phyloP scores from a whole-genome alignment of 2,113 vertebrate genomes.

The Prolemur simus region DNA sequence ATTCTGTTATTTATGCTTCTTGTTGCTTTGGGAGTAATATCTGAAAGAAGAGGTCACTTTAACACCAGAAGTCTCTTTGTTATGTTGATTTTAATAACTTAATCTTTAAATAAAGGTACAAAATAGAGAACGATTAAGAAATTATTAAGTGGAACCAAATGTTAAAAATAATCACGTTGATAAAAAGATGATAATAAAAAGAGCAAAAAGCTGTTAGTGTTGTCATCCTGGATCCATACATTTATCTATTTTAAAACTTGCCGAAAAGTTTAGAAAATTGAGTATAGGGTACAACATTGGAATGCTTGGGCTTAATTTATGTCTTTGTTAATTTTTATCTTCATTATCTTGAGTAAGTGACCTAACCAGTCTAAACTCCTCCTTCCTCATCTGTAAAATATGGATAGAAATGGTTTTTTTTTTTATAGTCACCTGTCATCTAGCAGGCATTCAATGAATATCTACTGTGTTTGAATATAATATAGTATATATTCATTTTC shows the following conservation, averaged over 20 bases:
- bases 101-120: slow-evolving; percentile 11
- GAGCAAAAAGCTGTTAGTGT: background rate
- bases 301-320: background rate
- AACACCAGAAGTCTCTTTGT: background rate
- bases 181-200: background rate
- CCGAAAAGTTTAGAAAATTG: background rate
- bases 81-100: slow-evolving; percentile 25
- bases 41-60: background rate
- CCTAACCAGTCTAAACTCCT: background rate
- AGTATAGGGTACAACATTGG: background rate
- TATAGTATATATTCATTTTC: background rate
- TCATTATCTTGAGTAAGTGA: background rate
- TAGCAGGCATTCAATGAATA: slow-evolving; percentile 2
- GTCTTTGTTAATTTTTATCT: slow-evolving; percentile 25
- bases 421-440: background rate
- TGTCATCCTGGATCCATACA: background rate
- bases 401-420: background rate
- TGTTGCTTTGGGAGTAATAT: slow-evolving; percentile 12
- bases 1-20: slow-evolving; percentile 25
- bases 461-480: background rate
- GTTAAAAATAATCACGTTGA: slow-evolving; percentile 26
- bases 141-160: slow-evolving; percentile 12
- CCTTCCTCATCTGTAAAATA: slow-evolving; percentile 26
- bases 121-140: slow-evolving; percentile 24
- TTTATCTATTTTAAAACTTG: background rate